A percentile compares a stretch with the other conserved stretches of the same genome.
phyloP scores from a whole-genome alignment of 2,113 vertebrate genomes.

The Takifugu flavidus region DNA sequence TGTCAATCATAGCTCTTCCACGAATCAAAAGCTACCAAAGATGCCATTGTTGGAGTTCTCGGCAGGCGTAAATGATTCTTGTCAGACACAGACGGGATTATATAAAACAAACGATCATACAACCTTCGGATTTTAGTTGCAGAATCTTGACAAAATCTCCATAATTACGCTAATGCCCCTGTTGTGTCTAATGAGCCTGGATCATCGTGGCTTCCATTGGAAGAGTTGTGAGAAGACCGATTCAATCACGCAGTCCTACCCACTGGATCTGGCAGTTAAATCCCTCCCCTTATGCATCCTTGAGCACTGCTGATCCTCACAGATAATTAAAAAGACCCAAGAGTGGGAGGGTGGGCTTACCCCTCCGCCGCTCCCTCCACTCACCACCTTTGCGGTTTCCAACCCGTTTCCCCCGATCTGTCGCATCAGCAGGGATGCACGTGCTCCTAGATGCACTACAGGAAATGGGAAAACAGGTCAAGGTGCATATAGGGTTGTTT shows the following conservation, averaged over 20 bases:
- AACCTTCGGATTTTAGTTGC: too few species aligned
- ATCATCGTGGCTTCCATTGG: conserved; percentile 16
- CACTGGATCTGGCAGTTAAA: conserved; percentile 53
- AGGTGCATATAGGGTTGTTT: conserved; percentile 23
- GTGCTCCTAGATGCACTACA: conserved; percentile 11
- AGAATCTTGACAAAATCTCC: too few species aligned
- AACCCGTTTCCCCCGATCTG: conserved; percentile 29
- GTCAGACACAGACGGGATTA: too few species aligned
- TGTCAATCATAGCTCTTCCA: too few species aligned
- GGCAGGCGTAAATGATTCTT: too few species aligned
- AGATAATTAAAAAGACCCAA: conserved; percentile 69
- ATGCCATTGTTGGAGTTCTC: too few species aligned
- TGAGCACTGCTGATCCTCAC: conserved; percentile 68
- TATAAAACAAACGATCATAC: too few species aligned
- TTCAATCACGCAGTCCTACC: conserved; percentile 58
- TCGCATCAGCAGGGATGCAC: conserved; percentile 59
- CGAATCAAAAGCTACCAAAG: too few species aligned
- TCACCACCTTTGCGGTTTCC: conserved; percentile 16
- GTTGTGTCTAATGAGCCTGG: conserved; percentile 43
- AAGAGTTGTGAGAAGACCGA: conserved; percentile 52
- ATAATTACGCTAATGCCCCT: too few species aligned
- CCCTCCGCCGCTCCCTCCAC: conserved; percentile 16
- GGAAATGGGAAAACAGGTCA: conserved; percentile 19
- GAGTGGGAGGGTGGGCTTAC: conserved; percentile 40
- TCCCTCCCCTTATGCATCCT: conserved; percentile 59